Conservation (phyloP, 2,888 invertebrate species). For the Caenorhabditis afra region DNA sequence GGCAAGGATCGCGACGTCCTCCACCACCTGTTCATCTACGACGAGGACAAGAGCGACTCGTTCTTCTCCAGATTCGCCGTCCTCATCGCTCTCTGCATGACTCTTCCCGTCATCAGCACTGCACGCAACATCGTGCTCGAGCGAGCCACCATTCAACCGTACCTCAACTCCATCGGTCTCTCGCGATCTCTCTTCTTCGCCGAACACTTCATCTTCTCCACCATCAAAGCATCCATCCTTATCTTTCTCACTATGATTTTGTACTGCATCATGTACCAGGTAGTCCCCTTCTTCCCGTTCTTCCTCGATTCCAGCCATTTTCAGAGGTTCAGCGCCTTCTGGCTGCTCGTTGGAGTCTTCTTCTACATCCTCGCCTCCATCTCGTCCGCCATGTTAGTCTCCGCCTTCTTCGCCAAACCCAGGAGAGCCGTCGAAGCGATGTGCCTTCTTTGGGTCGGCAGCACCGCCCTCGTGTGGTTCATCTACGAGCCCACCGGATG, state of each 20-base stretch:
- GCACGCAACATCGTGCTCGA: slow-evolving; percentile 13
- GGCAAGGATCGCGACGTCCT: slow-evolving; percentile 1
- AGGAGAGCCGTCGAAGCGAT: slow-evolving; percentile 31
- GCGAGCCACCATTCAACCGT: slow-evolving; percentile 31
- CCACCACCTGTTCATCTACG: slow-evolving; percentile 7
- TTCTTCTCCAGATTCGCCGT: background rate
- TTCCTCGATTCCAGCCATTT: background rate
- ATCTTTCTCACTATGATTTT: background rate
- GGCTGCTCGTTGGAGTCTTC: slow-evolving; percentile 34
- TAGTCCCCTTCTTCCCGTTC: too few relatives aligned
- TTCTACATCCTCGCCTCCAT: slow-evolving; percentile 23
- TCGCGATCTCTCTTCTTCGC: slow-evolving; percentile 22
- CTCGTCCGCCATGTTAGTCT: slow-evolving; percentile 26
- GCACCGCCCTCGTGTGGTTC: background rate
- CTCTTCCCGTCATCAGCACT: slow-evolving; percentile 33
- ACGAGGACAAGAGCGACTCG: background rate
- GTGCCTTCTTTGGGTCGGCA: background rate
- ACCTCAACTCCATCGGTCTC: slow-evolving; percentile 24
- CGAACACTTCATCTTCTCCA: slow-evolving; percentile 18
- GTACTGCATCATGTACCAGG: slow-evolving; percentile 10
- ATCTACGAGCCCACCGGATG: slow-evolving; percentile 1
- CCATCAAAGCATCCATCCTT: slow-evolving; percentile 14
- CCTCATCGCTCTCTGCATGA: slow-evolving; percentile 12
- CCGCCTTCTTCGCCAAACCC: slow-evolving; percentile 27
- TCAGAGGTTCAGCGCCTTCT: slow-evolving; percentile 25